Conservation (phyloP, 1,140 invertebrate genomes). For the Drosophila aff. region DNA sequence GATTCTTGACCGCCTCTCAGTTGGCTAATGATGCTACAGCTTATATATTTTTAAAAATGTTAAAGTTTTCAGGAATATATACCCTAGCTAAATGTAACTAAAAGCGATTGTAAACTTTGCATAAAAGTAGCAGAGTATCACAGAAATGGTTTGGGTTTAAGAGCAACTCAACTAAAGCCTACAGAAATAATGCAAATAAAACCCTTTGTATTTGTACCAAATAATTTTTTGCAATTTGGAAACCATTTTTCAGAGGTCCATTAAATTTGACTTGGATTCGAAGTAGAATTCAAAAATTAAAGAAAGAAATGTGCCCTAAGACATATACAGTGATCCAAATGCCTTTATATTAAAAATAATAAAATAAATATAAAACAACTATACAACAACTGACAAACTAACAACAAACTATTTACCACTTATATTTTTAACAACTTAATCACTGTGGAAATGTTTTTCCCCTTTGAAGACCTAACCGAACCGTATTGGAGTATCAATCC, state of each 20-base stretch:
- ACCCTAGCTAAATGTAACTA: too few species aligned
- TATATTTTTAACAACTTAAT: neutral
- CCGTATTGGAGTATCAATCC: neutral
- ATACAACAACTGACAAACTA: neutral
- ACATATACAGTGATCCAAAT: too few species aligned
- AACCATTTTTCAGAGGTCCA: too few species aligned
- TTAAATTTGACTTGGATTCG: too few species aligned
- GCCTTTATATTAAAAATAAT: too few species aligned
- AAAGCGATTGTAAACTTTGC: neutral
- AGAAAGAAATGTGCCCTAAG: too few species aligned
- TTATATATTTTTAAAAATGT: slow-evolving; percentile 1
- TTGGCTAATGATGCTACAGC: neutral
- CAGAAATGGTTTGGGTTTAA: too few species aligned
- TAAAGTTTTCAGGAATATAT: neutral
- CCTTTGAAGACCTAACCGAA: neutral
- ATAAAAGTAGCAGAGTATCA: too few species aligned
- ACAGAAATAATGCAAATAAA: neutral
- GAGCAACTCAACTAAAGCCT: neutral
- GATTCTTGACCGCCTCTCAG: neutral
- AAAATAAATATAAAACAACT: too few species aligned
- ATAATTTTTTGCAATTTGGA: too few species aligned
- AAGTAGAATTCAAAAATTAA: too few species aligned
- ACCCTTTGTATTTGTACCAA: neutral
- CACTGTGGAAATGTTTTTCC: neutral
- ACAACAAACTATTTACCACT: neutral